phyloP scores from a whole-genome alignment of 2,888 invertebrate species.

The Drosophila paramelanica region DNA sequence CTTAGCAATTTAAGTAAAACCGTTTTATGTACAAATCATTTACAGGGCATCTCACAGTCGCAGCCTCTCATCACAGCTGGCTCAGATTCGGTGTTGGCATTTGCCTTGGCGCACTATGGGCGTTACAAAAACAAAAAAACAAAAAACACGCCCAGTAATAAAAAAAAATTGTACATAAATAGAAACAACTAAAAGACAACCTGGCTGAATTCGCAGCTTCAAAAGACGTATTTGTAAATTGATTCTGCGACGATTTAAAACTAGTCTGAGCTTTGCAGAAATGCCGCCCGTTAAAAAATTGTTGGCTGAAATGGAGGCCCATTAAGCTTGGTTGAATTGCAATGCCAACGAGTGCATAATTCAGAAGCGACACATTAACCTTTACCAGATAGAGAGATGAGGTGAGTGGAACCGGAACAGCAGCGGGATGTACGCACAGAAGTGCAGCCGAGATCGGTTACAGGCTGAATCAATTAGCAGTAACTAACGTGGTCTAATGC shows the following conservation, averaged over 20 bases:
- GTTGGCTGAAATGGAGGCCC: slow-evolving; percentile 50
- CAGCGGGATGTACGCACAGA: slow-evolving; percentile 54
- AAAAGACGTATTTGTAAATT: slow-evolving; percentile 48
- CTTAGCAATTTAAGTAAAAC: too few relatives aligned
- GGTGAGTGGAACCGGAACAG: slow-evolving; percentile 52
- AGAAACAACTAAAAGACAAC: slow-evolving; percentile 7
- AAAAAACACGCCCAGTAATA: slow-evolving; percentile 62
- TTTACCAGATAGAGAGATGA: slow-evolving; percentile 37
- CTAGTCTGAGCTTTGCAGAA: slow-evolving; percentile 18
- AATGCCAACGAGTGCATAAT: slow-evolving; percentile 73
- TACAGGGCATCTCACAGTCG: slow-evolving; percentile 21
- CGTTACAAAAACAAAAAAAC: slow-evolving; percentile 22
- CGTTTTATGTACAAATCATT: too few relatives aligned
- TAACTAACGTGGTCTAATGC: slow-evolving; percentile 47
- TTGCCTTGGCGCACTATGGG: slow-evolving; percentile 71
- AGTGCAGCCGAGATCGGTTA: slow-evolving; percentile 9
- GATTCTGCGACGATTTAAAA: slow-evolving; percentile 39
- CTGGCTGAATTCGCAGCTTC: slow-evolving; percentile 1
- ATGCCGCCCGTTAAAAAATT: slow-evolving; percentile 1
- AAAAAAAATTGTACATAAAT: background rate
- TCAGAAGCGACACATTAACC: slow-evolving; percentile 74
- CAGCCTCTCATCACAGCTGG: too few relatives aligned
- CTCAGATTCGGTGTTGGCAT: slow-evolving; percentile 58
- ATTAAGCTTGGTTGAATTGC: slow-evolving; percentile 48
- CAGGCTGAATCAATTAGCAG: slow-evolving; percentile 61